These are phyloP conservation scores for Ceyx cyanopectus DNA, from an alignment of 2,113 vertebrate genomes.

Conservation along the genomic window DNA sequence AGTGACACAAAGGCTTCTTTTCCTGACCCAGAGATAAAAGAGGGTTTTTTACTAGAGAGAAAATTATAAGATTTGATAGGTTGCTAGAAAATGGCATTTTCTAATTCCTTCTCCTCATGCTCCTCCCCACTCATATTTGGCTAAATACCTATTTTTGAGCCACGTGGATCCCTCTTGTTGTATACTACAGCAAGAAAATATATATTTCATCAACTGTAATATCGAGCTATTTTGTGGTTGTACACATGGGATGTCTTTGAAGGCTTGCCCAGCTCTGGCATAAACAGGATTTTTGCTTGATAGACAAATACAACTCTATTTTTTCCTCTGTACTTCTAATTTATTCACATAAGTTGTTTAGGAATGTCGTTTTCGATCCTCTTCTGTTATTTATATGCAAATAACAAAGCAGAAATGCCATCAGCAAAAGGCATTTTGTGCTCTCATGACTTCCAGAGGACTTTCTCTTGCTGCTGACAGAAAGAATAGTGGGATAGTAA, in stretches of 20 bases:
- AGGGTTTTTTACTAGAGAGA: fast-evolving
- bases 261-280: background rate
- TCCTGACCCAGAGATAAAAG: background rate
- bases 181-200: background rate
- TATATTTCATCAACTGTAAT: background rate
- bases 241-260: background rate
- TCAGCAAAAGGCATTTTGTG: background rate
- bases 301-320: background rate
- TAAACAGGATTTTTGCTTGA: background rate
- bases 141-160: background rate
- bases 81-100: background rate
- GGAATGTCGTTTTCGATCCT: background rate
- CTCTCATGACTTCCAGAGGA: background rate
- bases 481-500: background rate
- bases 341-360: background rate
- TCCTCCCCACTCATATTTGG: background rate
- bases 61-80: background rate
- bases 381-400: background rate
- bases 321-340: background rate
- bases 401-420: background rate
- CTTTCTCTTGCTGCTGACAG: background rate
- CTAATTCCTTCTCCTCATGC: background rate
- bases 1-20: background rate
- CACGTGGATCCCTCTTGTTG: background rate
- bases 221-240: background rate